Evolutionary conservation across 1,140 invertebrate genomes (phyloP).

Genomic region (Drosophila neocordata): DNA sequence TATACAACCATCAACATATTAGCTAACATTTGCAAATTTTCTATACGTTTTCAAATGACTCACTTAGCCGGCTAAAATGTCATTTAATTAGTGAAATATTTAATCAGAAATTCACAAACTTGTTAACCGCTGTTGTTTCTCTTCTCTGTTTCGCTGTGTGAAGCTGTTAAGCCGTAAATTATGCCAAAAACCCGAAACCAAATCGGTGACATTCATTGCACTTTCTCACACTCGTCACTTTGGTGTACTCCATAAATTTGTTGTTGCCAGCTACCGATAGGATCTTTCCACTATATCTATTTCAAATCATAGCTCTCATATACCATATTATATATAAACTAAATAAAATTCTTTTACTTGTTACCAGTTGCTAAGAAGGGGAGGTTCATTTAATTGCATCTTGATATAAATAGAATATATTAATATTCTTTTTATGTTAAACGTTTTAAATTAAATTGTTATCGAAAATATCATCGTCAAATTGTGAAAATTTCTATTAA

Average conservation of each 20-base stretch:
- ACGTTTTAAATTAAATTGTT: too few species aligned
- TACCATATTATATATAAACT: neutral
- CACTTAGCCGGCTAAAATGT: slow-evolving; percentile 19
- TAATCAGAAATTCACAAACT: slow-evolving; percentile 36
- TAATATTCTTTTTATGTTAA: too few species aligned
- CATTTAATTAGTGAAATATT: slow-evolving; percentile 18
- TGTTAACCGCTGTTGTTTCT: slow-evolving; percentile 41
- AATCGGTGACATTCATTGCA: slow-evolving; percentile 42
- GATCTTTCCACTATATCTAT: slow-evolving; percentile 27
- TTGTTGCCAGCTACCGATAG: neutral
- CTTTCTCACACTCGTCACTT: slow-evolving; percentile 46
- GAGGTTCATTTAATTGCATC: too few species aligned
- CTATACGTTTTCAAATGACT: slow-evolving; percentile 25
- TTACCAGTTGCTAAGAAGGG: too few species aligned
- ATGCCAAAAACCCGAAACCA: slow-evolving; percentile 18
- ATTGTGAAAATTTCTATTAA: slow-evolving; percentile 10
- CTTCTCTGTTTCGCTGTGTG: slow-evolving; percentile 28
- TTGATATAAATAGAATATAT: too few species aligned
- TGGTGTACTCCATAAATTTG: slow-evolving; percentile 10
- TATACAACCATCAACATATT: slow-evolving; percentile 44
- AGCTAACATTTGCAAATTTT: slow-evolving; percentile 26
- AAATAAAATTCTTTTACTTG: neutral
- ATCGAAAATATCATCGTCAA: neutral
- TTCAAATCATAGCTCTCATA: slow-evolving; percentile 7
- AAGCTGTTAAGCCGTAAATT: slow-evolving; percentile 35